Conservation (phyloP, 1,140 invertebrate genomes). For the Rhynchophorus ferrugineus region DNA sequence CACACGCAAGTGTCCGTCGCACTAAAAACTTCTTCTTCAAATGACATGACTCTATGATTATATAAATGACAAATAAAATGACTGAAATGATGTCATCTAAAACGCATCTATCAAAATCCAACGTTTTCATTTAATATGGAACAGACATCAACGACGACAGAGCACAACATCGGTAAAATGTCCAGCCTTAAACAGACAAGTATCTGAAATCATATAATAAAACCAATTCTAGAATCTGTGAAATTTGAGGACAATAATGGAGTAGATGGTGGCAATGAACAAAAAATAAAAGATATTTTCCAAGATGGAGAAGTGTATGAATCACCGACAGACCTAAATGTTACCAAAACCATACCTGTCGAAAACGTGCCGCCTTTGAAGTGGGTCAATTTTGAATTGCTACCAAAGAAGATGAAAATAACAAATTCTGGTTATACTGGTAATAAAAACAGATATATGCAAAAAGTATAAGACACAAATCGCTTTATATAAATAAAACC, state of each 20-base stretch:
- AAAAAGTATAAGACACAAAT: background rate
- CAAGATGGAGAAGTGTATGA: slow-evolving; percentile 28
- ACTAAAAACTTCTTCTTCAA: too few species aligned
- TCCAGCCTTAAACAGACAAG: too few species aligned
- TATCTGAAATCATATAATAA: too few species aligned
- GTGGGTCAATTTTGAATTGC: slow-evolving; percentile 48
- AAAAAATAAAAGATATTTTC: slow-evolving; percentile 2
- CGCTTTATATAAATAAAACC: background rate
- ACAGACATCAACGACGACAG: too few species aligned
- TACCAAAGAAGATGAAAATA: slow-evolving; percentile 51
- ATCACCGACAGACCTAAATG: slow-evolving; percentile 50
- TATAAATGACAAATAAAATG: too few species aligned
- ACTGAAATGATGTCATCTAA: background rate
- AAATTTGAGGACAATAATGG: too few species aligned
- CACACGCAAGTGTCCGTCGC: slow-evolving; percentile 1
- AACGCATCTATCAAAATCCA: background rate
- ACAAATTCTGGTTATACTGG: slow-evolving; percentile 53
- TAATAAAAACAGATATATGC: too few species aligned
- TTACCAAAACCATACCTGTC: slow-evolving; percentile 42
- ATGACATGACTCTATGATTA: too few species aligned
- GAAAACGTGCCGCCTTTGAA: slow-evolving; percentile 40
- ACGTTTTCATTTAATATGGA: background rate
- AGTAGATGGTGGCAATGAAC: background rate
- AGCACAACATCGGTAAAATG: too few species aligned
- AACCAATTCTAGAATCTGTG: too few species aligned